phyloP scores from a whole-genome alignment of 2,888 invertebrate genomes.

The Heliconius hortense region DNA sequence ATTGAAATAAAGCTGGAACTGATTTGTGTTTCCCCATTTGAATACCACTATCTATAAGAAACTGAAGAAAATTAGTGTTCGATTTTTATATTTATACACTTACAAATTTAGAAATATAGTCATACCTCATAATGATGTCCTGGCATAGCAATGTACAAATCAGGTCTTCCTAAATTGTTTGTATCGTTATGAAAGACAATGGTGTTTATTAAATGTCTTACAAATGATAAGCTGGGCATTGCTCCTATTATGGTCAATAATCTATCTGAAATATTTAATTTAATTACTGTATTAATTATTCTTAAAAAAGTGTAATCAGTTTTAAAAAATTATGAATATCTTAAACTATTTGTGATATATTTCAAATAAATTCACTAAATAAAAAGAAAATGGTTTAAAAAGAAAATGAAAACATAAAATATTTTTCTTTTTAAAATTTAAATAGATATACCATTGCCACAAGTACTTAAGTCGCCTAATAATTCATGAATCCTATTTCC shows the following conservation, averaged over 20 bases:
- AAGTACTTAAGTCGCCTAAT: slow-evolving; percentile 76
- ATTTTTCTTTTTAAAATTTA: neutral
- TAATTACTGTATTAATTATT: neutral
- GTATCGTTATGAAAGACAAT: slow-evolving; percentile 82
- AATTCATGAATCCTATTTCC: slow-evolving; percentile 79
- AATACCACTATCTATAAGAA: slow-evolving; percentile 79
- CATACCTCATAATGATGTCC: slow-evolving; percentile 83
- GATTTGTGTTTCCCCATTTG: slow-evolving; percentile 81
- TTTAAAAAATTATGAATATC: too few relatives aligned
- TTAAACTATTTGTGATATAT: too few relatives aligned
- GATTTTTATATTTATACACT: slow-evolving; percentile 22
- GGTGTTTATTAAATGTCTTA: slow-evolving; percentile 84
- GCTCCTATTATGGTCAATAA: slow-evolving; percentile 83
- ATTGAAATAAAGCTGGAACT: slow-evolving; percentile 84
- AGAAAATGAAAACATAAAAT: too few relatives aligned
- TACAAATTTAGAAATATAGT: neutral
- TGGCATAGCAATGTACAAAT: slow-evolving; percentile 83
- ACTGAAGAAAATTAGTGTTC: slow-evolving; percentile 65
- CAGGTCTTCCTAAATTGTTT: slow-evolving; percentile 81
- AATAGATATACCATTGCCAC: slow-evolving; percentile 66
- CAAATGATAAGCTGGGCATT: slow-evolving; percentile 79
- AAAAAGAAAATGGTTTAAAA: too few relatives aligned
- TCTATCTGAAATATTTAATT: slow-evolving; percentile 66
- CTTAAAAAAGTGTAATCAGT: too few relatives aligned
- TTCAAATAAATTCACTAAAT: too few relatives aligned